These are phyloP conservation scores for Laticauda laticaudata DNA, from an alignment of 2,113 vertebrate genomes.

Conservation along the genomic window DNA sequence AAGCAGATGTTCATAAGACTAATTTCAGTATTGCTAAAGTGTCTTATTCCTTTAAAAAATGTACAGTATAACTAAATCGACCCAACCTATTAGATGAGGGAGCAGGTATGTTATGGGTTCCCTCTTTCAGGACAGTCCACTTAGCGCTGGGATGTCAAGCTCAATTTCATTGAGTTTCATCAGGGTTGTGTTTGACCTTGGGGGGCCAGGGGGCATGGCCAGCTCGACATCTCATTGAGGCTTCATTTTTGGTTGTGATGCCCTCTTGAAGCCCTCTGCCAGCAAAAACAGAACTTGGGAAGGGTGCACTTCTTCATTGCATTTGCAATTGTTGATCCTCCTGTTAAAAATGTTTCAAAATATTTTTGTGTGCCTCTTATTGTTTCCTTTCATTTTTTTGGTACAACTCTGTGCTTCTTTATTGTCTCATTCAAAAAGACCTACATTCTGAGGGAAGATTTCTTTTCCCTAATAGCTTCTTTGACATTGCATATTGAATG, in stretches of 20 bases:
- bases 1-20: not conserved
- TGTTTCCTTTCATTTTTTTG: not conserved
- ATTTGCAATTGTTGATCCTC: not conserved
- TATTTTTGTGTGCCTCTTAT: not conserved
- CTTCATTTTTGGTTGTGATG: no score
- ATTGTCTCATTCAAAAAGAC: not conserved
- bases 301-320: not conserved
- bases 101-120: not conserved
- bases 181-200: no score
- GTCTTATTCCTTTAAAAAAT: constrained; percentile 8
- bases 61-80: not conserved
- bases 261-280: no score
- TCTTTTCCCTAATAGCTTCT: not conserved
- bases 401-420: not conserved
- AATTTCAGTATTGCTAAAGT: not conserved
- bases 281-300: no score
- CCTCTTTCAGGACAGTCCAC: not conserved
- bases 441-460: not conserved
- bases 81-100: not conserved
- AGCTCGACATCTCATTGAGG: no score
- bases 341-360: not conserved
- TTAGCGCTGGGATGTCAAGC: no score
- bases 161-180: no score
- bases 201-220: no score
- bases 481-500: not conserved